Evolutionary conservation across 2,113 vertebrate species (phyloP).

Genomic region (Caloenas nicobarica): DNA sequence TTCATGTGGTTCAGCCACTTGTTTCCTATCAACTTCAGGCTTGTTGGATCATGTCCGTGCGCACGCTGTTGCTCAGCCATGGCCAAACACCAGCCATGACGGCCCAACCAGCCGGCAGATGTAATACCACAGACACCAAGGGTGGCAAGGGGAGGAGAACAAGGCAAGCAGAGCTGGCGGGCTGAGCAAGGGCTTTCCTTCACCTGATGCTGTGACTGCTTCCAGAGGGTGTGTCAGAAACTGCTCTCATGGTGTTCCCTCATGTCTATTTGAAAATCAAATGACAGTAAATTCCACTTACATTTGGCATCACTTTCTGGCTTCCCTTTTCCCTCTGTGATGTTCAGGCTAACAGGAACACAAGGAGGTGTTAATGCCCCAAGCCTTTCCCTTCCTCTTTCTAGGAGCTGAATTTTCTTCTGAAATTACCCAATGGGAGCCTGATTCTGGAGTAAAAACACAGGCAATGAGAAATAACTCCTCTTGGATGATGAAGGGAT

Average conservation of each 20-base stretch:
- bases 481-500: background rate
- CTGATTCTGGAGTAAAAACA: background rate
- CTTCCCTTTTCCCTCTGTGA: background rate
- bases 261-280: background rate
- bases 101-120: background rate
- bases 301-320: background rate
- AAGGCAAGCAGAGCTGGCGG: background rate
- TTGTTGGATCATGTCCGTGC: rapidly evolving
- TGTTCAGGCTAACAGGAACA: background rate
- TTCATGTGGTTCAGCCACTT: background rate
- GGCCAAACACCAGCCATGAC: background rate
- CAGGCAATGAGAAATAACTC: background rate
- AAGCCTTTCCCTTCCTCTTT: background rate
- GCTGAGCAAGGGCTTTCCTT: background rate
- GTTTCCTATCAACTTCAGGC: background rate
- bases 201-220: background rate
- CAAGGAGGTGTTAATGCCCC: background rate
- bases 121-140: background rate
- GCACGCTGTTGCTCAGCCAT: rapidly evolving
- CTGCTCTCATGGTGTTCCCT: background rate
- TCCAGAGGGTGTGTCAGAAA: background rate
- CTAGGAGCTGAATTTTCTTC: background rate
- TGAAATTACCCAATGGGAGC: background rate
- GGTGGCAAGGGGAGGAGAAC: background rate
- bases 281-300: background rate